phyloP scores from a whole-genome alignment of 2,797 vertebrate species.

The Sparus aurata region DNA sequence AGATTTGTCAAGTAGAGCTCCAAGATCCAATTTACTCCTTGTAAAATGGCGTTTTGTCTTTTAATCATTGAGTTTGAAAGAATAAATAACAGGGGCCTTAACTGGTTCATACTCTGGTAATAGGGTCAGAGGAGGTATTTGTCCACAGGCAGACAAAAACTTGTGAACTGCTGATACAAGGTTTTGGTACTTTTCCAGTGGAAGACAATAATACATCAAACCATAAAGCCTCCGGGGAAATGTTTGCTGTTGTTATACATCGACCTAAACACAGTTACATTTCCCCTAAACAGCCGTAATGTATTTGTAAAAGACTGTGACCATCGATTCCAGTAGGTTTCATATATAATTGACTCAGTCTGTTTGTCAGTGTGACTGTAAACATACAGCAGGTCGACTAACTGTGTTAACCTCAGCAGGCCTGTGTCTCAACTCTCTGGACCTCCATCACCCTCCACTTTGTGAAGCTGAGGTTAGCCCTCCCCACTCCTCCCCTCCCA shows the following conservation, averaged over 20 bases:
- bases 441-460: conserved; percentile 63
- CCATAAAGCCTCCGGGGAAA: background rate
- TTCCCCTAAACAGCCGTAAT: background rate
- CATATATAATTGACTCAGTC: conserved; percentile 19
- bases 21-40: background rate
- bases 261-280: background rate
- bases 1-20: background rate
- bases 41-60: background rate
- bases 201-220: background rate
- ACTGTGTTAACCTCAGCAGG: conserved; percentile 77
- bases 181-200: background rate
- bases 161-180: no score
- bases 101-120: background rate
- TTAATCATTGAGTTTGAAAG: background rate
- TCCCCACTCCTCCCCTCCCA: conserved; percentile 13
- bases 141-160: background rate
- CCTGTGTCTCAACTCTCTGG: conserved; percentile 64
- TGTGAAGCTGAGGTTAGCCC: conserved; percentile 80
- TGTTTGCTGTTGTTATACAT: background rate
- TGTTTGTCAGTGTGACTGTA: conserved; percentile 44
- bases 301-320: conserved; percentile 4
- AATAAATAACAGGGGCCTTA: background rate
- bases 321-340: background rate
- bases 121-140: background rate
- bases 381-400: conserved; percentile 47